Conservation (phyloP, 1,140 invertebrate species). For the Myzus persicae region DNA sequence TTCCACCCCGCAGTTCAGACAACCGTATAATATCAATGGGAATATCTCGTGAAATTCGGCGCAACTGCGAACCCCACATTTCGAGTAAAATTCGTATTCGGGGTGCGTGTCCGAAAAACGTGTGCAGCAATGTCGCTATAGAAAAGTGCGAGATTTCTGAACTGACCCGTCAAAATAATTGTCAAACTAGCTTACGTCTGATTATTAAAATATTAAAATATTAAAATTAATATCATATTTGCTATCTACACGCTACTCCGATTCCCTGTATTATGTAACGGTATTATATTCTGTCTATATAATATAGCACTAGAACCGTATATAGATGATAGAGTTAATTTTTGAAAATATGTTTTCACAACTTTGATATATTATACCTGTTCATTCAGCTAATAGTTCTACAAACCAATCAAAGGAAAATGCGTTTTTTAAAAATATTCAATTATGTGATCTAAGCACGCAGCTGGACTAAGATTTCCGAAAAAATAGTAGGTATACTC, state of each 20-base stretch:
- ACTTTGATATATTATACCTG: neutral
- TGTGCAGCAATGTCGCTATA: too few relatives aligned
- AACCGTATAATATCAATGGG: neutral
- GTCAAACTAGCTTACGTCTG: neutral
- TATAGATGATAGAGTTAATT: neutral
- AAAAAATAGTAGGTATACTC: too few relatives aligned
- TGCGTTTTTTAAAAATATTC: neutral
- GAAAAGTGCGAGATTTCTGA: too few relatives aligned
- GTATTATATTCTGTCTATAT: too few relatives aligned
- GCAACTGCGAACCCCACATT: too few relatives aligned
- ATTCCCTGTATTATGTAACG: neutral
- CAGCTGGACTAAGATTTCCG: neutral
- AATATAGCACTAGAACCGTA: neutral
- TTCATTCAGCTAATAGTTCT: neutral
- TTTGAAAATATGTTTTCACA: neutral
- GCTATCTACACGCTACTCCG: neutral
- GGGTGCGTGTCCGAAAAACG: neutral
- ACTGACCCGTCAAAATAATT: neutral
- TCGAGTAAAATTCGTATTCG: neutral
- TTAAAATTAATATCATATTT: neutral
- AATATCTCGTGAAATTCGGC: neutral
- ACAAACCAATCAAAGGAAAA: neutral
- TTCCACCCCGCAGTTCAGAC: neutral
- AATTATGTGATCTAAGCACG: neutral
- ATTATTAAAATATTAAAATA: neutral